Evolutionary conservation across 1,140 invertebrate species (phyloP), one percentile per base, ranked within the genome.

Genomic region (Euborellia annulipes): DNA sequence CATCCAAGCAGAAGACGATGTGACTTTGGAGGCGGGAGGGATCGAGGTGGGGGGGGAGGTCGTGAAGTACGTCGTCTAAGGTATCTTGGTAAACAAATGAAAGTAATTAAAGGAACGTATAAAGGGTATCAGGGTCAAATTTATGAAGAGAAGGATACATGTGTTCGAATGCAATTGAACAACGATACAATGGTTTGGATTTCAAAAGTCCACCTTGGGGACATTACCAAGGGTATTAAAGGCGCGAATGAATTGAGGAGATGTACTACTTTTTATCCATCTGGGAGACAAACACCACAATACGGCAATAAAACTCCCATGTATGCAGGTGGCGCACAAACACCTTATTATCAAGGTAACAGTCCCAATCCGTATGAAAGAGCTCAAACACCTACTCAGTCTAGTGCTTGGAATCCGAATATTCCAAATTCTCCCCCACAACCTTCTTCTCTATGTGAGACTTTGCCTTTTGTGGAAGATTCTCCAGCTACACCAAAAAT

Each of bases 101-200:
- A 94, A 64, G 98, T 99, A 54, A 94, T 85, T 2, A 80, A 88
- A 51, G 96, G 96, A 1, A 89, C 91, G 1, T 97, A 94, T 66
- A 98, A 98, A 72, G 87, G 51, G 36, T 47, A 52, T 50, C 75
- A 79, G 34, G 86, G 85, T 36, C 89, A 89, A 53, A 82, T 89
- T 2, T 87, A 87, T 62, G 95, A 98, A 62, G 90, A 91, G 0
- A 98, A 90, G 0, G 90, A 93, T 47, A 75, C 78, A 21, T 97
- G 93, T 13, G 93, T 85, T 16, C 72, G 94, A 47, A 90, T 99
- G 11, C 95, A 99, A 61, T 68, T 99, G 11, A 95, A 98, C 59
- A 83, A 93, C 6, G 98, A 93, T 61, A 88, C 93, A 62, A 98
- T 93, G 0, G 97, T 99, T 52, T 92, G 88, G 2, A 93, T 98